A percentile compares a stretch with the other conserved stretches of the same genome.
Conservation (phyloP, 2,797 vertebrate genomes). For the Paedocypris micromegethes region DNA sequence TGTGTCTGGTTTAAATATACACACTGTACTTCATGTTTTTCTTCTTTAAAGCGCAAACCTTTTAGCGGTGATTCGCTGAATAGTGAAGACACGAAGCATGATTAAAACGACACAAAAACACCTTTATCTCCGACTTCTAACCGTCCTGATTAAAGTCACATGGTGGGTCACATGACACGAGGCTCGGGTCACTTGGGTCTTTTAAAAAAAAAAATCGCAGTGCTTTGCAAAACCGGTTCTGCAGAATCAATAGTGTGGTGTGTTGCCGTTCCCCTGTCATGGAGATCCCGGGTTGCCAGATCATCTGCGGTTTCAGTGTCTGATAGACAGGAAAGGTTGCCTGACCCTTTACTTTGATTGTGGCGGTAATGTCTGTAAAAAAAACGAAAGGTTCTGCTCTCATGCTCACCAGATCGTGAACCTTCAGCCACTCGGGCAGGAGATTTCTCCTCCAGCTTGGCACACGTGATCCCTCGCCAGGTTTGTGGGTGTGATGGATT, state of each 20-base stretch:
- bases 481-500: neutral
- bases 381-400: constrained; percentile 18
- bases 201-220: constrained; percentile 10
- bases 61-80: too few relatives aligned
- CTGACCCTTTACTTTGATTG: constrained; percentile 8
- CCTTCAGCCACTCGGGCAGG: too few relatives aligned
- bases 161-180: constrained; percentile 26
- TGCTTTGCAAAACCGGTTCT: constrained; percentile 21
- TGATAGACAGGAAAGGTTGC: neutral
- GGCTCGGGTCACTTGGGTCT: constrained; percentile 6
- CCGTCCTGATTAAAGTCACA: constrained; percentile 27
- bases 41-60: neutral
- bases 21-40: constrained; percentile 2
- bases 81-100: too few relatives aligned
- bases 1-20: constrained; percentile 20
- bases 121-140: constrained; percentile 1
- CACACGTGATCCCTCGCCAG: too few relatives aligned
- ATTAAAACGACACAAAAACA: neutral
- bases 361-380: constrained; percentile 11
- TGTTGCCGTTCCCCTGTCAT: neutral
- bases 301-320: constrained; percentile 7
- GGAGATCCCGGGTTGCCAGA: neutral
- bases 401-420: neutral
- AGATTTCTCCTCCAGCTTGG: too few relatives aligned
- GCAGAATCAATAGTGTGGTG: constrained; percentile 19